Percentiles rank a stretch among this genome's conserved stretches.
Conservation (phyloP, 2,113 vertebrate species). For the Carlito syrichta region DNA sequence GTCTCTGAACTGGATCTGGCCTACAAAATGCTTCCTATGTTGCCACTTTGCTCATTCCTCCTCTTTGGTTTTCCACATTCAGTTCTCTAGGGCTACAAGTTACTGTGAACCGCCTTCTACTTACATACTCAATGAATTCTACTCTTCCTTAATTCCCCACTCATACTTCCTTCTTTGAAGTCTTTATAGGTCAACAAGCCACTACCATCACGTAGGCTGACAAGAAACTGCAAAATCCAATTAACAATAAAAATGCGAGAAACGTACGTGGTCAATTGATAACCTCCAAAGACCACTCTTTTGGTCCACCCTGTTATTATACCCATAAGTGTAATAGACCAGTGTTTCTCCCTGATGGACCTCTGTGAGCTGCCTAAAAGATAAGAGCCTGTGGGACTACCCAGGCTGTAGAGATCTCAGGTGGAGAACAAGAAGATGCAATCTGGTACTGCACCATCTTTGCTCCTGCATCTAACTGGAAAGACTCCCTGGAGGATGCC, state of each 20-base stretch:
- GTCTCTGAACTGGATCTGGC: neutral
- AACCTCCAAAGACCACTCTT: neutral
- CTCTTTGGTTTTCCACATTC: neutral
- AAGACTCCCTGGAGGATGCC: neutral
- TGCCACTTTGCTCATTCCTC: neutral
- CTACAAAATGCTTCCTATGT: too few relatives aligned
- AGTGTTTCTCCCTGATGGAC: too few relatives aligned
- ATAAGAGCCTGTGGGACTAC: neutral
- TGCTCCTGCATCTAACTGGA: neutral
- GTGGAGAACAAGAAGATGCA: neutral
- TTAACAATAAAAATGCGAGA: neutral
- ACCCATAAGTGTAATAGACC: too few relatives aligned
- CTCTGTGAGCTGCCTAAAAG: neutral
- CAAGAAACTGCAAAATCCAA: neutral
- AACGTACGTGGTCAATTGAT: neutral
- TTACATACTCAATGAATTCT: neutral
- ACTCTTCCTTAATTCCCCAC: neutral
- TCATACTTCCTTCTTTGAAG: neutral
- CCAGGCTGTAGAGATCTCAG: neutral
- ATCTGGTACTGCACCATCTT: neutral
- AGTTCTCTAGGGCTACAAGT: neutral
- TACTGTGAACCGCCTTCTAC: neutral
- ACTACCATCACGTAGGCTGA: neutral
- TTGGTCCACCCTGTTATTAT: too few relatives aligned
- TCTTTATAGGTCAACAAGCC: neutral